These are phyloP conservation scores for Hydriomena furcata DNA, from an alignment of 2,888 invertebrate genomes.

Conservation along the genomic window DNA sequence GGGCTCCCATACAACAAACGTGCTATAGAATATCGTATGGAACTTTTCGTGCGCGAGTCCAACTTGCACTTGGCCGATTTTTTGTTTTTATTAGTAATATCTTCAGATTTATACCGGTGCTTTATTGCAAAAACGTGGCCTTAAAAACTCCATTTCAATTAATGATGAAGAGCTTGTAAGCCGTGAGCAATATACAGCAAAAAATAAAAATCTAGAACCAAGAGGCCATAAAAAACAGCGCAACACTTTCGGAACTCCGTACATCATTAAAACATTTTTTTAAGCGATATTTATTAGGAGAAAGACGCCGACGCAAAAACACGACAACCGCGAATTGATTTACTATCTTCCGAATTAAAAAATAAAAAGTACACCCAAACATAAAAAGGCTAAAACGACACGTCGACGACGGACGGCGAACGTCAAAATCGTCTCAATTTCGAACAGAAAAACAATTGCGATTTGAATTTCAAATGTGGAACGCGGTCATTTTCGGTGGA, in stretches of 20 bases:
- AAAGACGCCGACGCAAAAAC: conserved; percentile 44
- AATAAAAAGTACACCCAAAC: conserved; percentile 48
- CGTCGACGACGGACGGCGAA: conserved; percentile 64
- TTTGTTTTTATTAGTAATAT: too few relatives aligned
- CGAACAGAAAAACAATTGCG: conserved; percentile 73
- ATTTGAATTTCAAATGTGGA: conserved; percentile 79
- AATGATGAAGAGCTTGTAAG: not conserved
- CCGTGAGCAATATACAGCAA: conserved; percentile 2
- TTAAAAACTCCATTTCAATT: not conserved
- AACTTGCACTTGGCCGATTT: too few relatives aligned
- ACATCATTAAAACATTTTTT: conserved; percentile 68
- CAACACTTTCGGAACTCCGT: conserved; percentile 46
- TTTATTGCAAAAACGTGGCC: not conserved
- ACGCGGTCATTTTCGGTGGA: conserved; percentile 72
- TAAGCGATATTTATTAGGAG: conserved; percentile 54
- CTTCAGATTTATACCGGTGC: not conserved
- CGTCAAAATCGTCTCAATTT: conserved; percentile 82
- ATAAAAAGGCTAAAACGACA: conserved; percentile 54
- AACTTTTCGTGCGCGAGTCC: too few relatives aligned
- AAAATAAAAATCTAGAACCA: conserved; percentile 7
- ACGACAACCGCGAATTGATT: conserved; percentile 65
- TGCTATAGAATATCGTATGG: too few relatives aligned
- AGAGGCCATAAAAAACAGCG: conserved; percentile 38
- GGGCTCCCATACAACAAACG: too few relatives aligned
- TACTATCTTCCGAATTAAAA: conserved; percentile 53